phyloP scores from a whole-genome alignment of 2,888 invertebrate species.

The Cryptus armator region DNA sequence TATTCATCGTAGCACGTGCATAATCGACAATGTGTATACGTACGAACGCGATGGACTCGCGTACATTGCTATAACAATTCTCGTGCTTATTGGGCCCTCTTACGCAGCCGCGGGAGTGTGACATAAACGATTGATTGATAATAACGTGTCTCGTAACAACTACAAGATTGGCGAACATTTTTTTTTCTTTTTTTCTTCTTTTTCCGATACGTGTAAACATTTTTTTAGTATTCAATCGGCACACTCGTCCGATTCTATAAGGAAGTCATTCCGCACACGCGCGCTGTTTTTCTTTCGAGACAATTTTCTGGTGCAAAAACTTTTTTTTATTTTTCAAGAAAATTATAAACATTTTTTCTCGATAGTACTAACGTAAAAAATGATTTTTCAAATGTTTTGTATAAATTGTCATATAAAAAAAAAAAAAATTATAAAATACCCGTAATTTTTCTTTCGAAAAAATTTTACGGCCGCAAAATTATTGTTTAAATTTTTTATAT shows the following conservation, averaged over 20 bases:
- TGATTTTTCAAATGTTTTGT: too few species aligned
- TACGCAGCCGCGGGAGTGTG: slow-evolving; percentile 38
- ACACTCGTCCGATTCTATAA: background rate
- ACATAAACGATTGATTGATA: slow-evolving; percentile 55
- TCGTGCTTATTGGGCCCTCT: slow-evolving; percentile 20
- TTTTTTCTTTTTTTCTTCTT: background rate
- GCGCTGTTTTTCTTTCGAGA: background rate
- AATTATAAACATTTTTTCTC: background rate
- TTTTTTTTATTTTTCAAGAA: background rate
- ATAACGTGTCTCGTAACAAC: slow-evolving; percentile 24
- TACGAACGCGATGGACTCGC: slow-evolving; percentile 45
- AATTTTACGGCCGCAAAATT: too few species aligned
- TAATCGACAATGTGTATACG: slow-evolving; percentile 62
- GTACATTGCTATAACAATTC: slow-evolving; percentile 43
- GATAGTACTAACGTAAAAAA: background rate
- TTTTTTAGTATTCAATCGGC: background rate
- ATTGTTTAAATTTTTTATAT: too few species aligned
- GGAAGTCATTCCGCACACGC: slow-evolving; percentile 7
- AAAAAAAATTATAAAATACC: too few species aligned
- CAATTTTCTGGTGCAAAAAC: background rate
- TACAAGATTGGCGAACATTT: background rate
- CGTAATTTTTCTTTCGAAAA: too few species aligned
- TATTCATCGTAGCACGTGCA: slow-evolving; percentile 69
- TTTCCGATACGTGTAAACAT: background rate
- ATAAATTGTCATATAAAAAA: too few species aligned